Conservation (phyloP, 2,797 vertebrate genomes). For the Chelmon rostratus region DNA sequence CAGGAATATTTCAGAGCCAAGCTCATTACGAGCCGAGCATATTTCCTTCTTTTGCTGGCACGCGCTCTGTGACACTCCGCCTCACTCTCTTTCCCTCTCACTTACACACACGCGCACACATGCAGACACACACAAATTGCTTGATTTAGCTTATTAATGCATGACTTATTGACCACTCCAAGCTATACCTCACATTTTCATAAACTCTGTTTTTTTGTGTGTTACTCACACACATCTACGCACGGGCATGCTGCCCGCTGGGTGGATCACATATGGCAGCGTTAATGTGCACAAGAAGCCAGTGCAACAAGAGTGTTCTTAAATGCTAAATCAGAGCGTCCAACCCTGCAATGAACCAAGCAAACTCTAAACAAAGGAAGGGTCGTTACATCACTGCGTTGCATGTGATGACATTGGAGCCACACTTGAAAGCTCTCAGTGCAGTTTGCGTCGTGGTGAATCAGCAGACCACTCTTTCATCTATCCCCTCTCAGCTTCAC, state of each 20-base stretch:
- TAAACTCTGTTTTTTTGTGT: neutral
- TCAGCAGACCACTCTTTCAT: too few species aligned
- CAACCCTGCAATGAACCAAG: neutral
- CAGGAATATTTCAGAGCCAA: constrained; percentile 85
- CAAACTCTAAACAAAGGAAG: too few species aligned
- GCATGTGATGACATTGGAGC: too few species aligned
- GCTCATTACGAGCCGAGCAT: constrained; percentile 77
- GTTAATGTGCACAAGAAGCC: neutral
- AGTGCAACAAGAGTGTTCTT: neutral
- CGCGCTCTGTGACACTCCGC: constrained; percentile 42
- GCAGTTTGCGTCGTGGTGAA: too few species aligned
- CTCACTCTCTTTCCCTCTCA: constrained; percentile 43
- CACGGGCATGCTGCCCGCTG: neutral
- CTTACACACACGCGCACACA: constrained; percentile 24
- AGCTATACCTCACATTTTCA: constrained; percentile 40
- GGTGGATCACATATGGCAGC: neutral
- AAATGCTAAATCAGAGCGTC: constrained; percentile 7
- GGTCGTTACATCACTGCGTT: too few species aligned
- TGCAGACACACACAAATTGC: constrained; percentile 25
- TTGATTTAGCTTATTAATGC: constrained; percentile 66
- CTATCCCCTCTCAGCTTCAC: too few species aligned
- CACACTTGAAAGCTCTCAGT: too few species aligned
- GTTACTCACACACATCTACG: neutral
- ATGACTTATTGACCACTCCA: constrained; percentile 55
- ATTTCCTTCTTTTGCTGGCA: constrained; percentile 71